Base-by-base conservation (phyloP, 2,888 invertebrate genomes). In the Nymphalis polychloros region DNA sequence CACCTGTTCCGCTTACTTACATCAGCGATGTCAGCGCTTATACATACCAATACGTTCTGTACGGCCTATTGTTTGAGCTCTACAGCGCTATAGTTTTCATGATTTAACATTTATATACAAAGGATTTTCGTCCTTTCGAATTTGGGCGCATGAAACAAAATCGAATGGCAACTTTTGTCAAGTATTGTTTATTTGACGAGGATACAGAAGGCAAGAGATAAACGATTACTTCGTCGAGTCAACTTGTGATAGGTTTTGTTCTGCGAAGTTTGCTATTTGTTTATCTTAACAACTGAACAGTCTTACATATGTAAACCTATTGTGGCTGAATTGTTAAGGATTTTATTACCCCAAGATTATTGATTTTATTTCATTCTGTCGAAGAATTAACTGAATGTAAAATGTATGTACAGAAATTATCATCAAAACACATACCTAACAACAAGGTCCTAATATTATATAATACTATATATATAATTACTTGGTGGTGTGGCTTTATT, bases 181-280 rank as follows among this genome's bases (percentile, higher is more conserved):
- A 59, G 48, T 57, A 59, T 59, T 47, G 68, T 63, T 52, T 35
- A 48, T 50, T 52, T 64, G 68, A 46, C 53, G 60, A 63, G 48
- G 63, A 63, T 68, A 64, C 52, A 52, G 53, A 19, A 31, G 53
- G 55, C 57, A 57, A 49, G 16, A 69, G 69, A 69, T 69, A 69
- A 69, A 69, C 65, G 69, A 69, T 69, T 64, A 59, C 64, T 69
- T 65, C 65, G 69, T 69, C 65, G 68, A 64, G 68, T 65, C 60
- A 31, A 62, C 64, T 59, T 41, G 55, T 59, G 64, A 69, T 68
- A 61, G 60, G 68, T 69, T 69, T 69, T 62, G 69, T 69, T 69
- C 64, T 27, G 52, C 59, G 67, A 61, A 63, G 41, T 35, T 63
- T 23, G 50, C 69, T 55, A 16, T 68, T 63, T 35, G 52, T 68